Base-by-base conservation (phyloP, 2,888 invertebrate species). In the Gastracanthus pulcherrimus region DNA sequence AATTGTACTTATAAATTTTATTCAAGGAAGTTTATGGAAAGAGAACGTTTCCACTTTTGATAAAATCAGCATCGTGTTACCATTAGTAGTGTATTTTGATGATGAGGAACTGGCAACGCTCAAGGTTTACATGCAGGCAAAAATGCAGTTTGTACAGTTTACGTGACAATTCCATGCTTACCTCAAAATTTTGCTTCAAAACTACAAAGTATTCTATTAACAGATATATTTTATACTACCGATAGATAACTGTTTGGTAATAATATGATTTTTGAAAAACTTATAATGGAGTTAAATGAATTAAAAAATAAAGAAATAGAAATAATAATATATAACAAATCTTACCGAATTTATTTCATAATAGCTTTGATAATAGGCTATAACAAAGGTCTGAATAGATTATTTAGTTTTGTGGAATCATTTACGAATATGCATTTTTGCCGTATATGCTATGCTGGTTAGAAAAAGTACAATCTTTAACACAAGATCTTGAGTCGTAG, bases 31-130 rank as follows among this genome's bases (percentile, higher is more conserved):
- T 36, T 36, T 36, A 36, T 36, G 36, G 36, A 36, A 36, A 36
- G 36, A 36, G 4, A 36, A 36, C 7, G 4, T 36, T 36, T 36
- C 5, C 4, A 36, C 4, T n/a, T n/a, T n/a, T n/a, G 16, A 77
- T 41, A 67, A 81, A 34, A 23, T 70, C 5, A 76, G 72, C 29
- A 71, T 81, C 23, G 74, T 83, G 19, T 55, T 85, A 23, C 84
- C 85, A 2, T 48, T 85, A 5, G 69, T 84, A 36, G 7, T 36
- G 4, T 6, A 36, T 36, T 36, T 36, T 36, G 36, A 36, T 36
- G 7, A n/a, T n/a, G n/a, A n/a, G n/a, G n/a, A n/a, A n/a, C n/a
- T n/a, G n/a, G n/a, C n/a, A n/a, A n/a, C n/a, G n/a, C n/a, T n/a
- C 36, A 6, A 36, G 36, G 36, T 36, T 7, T 6, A 6, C 4